Conservation (phyloP, 1,140 invertebrate species). For the Aphaenogaster ashmeadi region DNA sequence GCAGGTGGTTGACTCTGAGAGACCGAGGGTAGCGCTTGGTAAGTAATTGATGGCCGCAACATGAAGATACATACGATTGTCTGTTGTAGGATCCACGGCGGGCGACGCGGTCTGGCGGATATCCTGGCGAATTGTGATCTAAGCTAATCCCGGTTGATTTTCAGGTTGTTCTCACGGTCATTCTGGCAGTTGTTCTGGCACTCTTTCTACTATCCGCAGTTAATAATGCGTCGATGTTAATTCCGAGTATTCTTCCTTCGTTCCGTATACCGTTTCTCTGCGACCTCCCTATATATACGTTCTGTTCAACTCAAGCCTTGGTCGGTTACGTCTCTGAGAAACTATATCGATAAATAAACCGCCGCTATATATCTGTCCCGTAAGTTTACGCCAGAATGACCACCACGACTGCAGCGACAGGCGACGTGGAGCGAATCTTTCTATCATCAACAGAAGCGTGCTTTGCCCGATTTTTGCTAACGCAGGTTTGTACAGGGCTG, state of each 20-base stretch:
- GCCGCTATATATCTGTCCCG: constrained; percentile 3
- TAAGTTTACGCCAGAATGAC: constrained; percentile 82
- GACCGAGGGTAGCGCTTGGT: constrained; percentile 81
- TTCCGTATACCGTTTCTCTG: constrained; percentile 34
- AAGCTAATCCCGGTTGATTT: constrained; percentile 80
- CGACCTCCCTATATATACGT: too few species aligned
- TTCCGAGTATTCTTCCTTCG: constrained; percentile 42
- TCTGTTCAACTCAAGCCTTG: constrained; percentile 35
- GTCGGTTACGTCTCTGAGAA: constrained; percentile 35
- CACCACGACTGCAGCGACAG: constrained; percentile 62
- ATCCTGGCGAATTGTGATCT: background rate
- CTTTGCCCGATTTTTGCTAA: constrained; percentile 81
- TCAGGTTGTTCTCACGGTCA: constrained; percentile 82
- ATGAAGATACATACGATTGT: constrained; percentile 83
- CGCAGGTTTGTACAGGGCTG: constrained; percentile 91
- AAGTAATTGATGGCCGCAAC: constrained; percentile 86
- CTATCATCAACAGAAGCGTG: constrained; percentile 54
- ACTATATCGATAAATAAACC: constrained; percentile 21
- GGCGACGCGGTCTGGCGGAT: constrained; percentile 10
- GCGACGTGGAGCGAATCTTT: constrained; percentile 54
- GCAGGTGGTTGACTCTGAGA: constrained; percentile 83
- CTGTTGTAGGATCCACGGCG: constrained; percentile 81
- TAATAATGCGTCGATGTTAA: constrained; percentile 16
- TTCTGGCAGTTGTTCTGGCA: constrained; percentile 81
- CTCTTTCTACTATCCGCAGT: constrained; percentile 43